These are phyloP conservation scores for Gymnogyps californianus DNA, from an alignment of 2,113 vertebrate genomes.

Conservation along the genomic window DNA sequence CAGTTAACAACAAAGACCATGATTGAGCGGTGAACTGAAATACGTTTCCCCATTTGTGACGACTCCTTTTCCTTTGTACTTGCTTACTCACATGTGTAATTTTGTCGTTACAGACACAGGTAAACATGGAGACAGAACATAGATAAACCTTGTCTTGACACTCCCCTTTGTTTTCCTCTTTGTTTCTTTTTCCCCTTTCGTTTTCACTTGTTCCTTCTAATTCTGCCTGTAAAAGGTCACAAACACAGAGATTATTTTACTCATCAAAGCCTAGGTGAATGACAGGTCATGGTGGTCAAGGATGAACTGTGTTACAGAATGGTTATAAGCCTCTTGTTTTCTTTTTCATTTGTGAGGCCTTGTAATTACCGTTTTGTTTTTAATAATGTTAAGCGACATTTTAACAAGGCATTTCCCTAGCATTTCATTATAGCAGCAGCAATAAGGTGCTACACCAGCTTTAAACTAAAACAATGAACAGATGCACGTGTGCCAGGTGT, in stretches of 20 bases:
- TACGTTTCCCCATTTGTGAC: neutral
- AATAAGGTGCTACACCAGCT: neutral
- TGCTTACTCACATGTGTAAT: neutral
- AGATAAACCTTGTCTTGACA: neutral
- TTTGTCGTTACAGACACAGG: neutral
- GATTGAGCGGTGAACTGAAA: neutral
- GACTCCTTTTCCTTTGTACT: neutral
- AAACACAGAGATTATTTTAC: neutral
- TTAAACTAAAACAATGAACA: neutral
- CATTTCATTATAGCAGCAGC: constrained; percentile 13
- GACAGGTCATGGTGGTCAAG: constrained; percentile 3
- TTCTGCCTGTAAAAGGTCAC: neutral
- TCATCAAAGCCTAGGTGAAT: neutral
- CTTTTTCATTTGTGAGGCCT: neutral
- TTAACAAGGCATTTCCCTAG: constrained; percentile 44
- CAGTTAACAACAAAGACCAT: neutral
- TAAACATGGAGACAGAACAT: neutral
- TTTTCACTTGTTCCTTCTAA: neutral
- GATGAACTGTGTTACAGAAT: neutral
- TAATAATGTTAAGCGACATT: neutral
- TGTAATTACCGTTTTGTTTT: constrained; percentile 43
- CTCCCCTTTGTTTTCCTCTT: neutral
- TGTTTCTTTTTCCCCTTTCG: neutral
- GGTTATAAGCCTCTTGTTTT: constrained; percentile 22
- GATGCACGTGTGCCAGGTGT: accelerated